A percentile compares a stretch with the other conserved stretches of the same genome.
Evolutionary conservation across 2,797 vertebrate genomes (phyloP).

Genomic region (Pseudocheirus occidentalis): DNA sequence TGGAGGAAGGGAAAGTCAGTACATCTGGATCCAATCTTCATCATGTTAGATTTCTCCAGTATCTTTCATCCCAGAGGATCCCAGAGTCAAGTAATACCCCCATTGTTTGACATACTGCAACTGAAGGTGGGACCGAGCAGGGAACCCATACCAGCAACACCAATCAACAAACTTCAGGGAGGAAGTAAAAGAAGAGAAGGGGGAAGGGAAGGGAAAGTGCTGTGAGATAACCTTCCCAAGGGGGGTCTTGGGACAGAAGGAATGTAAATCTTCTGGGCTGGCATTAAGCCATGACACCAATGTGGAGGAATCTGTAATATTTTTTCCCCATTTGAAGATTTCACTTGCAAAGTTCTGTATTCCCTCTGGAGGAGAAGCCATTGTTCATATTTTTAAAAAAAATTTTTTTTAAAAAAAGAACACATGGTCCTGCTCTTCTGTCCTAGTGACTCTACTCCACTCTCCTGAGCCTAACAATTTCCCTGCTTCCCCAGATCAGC

Average conservation of each 20-base stretch:
- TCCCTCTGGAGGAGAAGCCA: conserved; percentile 42
- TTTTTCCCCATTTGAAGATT: conserved; percentile 42
- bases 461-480: neutral
- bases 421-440: neutral
- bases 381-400: neutral
- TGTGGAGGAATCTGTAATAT: conserved; percentile 58
- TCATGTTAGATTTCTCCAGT: conserved; percentile 51
- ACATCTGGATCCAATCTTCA: conserved; percentile 68
- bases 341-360: conserved; percentile 48
- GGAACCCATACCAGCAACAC: neutral
- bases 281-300: neutral
- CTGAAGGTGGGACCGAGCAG: neutral
- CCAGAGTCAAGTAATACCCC: neutral
- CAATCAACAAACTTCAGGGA: neutral
- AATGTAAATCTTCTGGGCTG: neutral
- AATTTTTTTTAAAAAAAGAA: neutral
- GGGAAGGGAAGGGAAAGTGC: neutral
- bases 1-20: conserved; percentile 20
- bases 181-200: neutral
- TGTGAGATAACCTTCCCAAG: neutral
- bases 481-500: conserved; percentile 18
- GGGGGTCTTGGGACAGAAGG: neutral
- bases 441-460: neutral
- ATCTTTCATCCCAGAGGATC: conserved; percentile 32
- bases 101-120: neutral